phyloP scores from a whole-genome alignment of 2,113 vertebrate species.

The Amblyopsis rosae region DNA sequence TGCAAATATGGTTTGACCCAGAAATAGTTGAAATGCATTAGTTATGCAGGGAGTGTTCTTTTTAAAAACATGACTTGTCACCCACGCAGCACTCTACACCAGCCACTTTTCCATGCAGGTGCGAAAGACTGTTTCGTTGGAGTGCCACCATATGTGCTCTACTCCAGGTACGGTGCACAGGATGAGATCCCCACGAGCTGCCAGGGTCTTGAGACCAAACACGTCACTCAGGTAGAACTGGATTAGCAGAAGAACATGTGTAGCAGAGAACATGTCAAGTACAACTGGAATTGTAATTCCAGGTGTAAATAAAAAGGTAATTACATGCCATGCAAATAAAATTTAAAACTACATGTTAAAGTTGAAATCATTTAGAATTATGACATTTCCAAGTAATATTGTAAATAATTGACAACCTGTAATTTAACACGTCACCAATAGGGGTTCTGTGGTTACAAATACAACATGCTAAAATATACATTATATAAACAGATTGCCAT shows the following conservation, averaged over 20 bases:
- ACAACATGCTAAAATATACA: background rate
- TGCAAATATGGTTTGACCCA: background rate
- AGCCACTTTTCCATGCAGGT: slow-evolving; percentile 87
- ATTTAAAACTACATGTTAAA: no score
- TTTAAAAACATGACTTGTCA: background rate
- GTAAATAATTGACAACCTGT: no score
- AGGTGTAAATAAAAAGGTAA: background rate
- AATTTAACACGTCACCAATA: no score
- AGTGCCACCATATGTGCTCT: slow-evolving; percentile 84
- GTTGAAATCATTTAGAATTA: no score
- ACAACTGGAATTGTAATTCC: no score
- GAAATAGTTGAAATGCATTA: background rate
- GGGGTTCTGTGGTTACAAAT: background rate
- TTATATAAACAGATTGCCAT: background rate
- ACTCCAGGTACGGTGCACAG: slow-evolving; percentile 79
- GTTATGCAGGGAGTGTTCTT: background rate
- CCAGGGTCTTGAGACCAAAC: slow-evolving; percentile 86
- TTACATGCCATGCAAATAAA: no score
- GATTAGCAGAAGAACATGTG: slow-evolving; percentile 10
- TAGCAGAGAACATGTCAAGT: background rate
- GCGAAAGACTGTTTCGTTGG: slow-evolving; percentile 84
- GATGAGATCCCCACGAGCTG: slow-evolving; percentile 79
- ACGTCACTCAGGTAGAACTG: slow-evolving; percentile 79
- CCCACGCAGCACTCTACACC: slow-evolving; percentile 43
- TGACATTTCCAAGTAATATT: no score